A percentile compares a stretch with the other conserved stretches of the same genome.
Evolutionary conservation across 2,797 vertebrate species (phyloP).

Genomic region (Poecilia wingei): DNA sequence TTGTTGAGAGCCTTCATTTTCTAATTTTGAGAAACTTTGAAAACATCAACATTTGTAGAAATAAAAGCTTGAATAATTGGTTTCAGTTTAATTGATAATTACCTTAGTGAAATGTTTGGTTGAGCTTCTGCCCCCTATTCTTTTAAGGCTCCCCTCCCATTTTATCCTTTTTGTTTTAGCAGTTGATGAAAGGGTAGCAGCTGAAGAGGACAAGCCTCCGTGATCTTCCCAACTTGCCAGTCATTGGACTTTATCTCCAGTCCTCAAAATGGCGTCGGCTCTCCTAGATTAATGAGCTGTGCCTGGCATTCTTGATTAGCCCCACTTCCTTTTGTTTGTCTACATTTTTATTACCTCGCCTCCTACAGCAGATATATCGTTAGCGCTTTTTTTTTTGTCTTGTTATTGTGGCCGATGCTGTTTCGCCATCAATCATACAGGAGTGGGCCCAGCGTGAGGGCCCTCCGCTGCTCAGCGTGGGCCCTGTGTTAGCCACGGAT

Average conservation of each 20-base stretch:
- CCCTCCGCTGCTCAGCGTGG: slow-evolving; percentile 61
- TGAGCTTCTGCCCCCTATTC: background rate
- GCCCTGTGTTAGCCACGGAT: slow-evolving; percentile 71
- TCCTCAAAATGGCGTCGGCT: slow-evolving; percentile 38
- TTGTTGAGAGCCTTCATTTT: no score
- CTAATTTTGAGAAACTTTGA: background rate
- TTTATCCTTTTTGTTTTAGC: slow-evolving; percentile 54
- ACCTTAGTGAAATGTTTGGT: background rate
- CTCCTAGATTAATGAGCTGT: slow-evolving; percentile 71
- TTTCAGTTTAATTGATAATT: background rate
- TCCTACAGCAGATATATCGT: slow-evolving; percentile 59
- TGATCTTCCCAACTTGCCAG: slow-evolving; percentile 41
- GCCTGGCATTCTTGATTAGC: slow-evolving; percentile 71
- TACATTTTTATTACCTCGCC: slow-evolving; percentile 62
- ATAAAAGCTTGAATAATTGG: background rate
- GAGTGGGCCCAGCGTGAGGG: slow-evolving; percentile 69
- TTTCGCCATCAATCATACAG: slow-evolving; percentile 72
- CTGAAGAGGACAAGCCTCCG: slow-evolving; percentile 32
- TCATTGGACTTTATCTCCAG: slow-evolving; percentile 60
- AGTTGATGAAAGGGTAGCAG: slow-evolving; percentile 59
- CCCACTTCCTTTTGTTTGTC: slow-evolving; percentile 68
- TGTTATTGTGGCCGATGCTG: slow-evolving; percentile 60
- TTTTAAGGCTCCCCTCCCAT: slow-evolving; percentile 57
- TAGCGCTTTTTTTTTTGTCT: slow-evolving; percentile 36
- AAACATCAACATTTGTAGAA: background rate